Evolutionary conservation across 2,888 invertebrate species (phyloP), one percentile per base, ranked within the genome.

Genomic region (Pristionchus japonicus): DNA sequence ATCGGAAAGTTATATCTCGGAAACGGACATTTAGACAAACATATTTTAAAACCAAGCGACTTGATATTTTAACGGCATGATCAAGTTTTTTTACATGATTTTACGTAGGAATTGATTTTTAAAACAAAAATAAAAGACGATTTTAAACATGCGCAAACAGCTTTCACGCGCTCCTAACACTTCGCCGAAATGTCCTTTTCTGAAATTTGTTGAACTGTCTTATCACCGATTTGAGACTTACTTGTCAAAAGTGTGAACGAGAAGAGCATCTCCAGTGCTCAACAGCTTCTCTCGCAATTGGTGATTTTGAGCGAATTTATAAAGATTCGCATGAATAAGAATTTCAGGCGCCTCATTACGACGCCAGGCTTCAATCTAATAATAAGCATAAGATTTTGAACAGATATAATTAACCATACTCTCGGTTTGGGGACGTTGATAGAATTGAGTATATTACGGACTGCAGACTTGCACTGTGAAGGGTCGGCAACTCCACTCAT

Each of bases 311-410:
- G 43, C 40, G 88, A 92, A 93, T 86, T 93, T 93, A 57, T 92
- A 87, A 13, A 77, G 80, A 61, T 91, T 87, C 0, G 90, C 93
- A 85, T 91, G 90, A 86, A 91, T 84, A 47, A 92, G 87, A n/a
- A 92, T 89, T 15, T 77, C 47, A 40, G 91, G 88, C 7, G 92
- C 91, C 23, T 92, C 90, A 11, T 43, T 87, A 3, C 82, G 83
- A 82, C 92, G 92, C 92, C 92, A 92, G 34, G 90, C 88, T 7
- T 90, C 89, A 15, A 92, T 74, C 89, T 90, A 52, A 64, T 88
- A 34, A 9, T 23, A 37, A 43, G 27, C 15, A 49, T 49, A 37
- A 34, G 20, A 23, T 37, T 74, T 34, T 70, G 15, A 70, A 64
- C 9, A 64, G 64, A 64, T 27, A 23, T 34, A 17, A 13, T 27